Percentiles rank a stretch among this genome's conserved stretches.
phyloP scores from a whole-genome alignment of 1,140 invertebrate species.

The Drosophila azteca region DNA sequence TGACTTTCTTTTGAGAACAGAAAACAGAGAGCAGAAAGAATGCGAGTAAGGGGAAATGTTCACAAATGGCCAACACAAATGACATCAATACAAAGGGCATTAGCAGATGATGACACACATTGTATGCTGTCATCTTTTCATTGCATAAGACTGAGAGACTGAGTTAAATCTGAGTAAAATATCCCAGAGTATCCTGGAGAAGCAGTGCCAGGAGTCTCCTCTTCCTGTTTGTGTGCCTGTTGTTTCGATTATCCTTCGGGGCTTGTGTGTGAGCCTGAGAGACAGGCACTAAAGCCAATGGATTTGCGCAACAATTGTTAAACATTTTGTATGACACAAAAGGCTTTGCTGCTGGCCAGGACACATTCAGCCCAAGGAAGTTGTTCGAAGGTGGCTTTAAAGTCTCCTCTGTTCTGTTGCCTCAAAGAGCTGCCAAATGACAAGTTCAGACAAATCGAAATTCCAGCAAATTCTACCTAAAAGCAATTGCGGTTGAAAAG shows the following conservation, averaged over 20 bases:
- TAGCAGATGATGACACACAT: constrained; percentile 23
- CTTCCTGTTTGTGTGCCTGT: neutral
- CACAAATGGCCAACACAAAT: constrained; percentile 46
- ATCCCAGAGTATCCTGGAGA: neutral
- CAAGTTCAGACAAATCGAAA: constrained; percentile 13
- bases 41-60: constrained; percentile 3
- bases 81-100: constrained; percentile 40
- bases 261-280: constrained; percentile 1
- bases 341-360: neutral
- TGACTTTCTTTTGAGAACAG: constrained; percentile 22
- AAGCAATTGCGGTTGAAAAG: constrained; percentile 56
- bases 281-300: constrained; percentile 28
- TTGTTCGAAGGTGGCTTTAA: neutral
- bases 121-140: constrained; percentile 22
- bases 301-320: constrained; percentile 67
- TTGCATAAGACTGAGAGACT: constrained; percentile 33
- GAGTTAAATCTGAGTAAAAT: constrained; percentile 26
- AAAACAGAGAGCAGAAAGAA: constrained; percentile 9
- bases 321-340: constrained; percentile 8
- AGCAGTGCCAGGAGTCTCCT: neutral
- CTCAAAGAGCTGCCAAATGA: neutral
- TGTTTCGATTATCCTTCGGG: constrained; percentile 35
- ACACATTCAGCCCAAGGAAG: neutral
- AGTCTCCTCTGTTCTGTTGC: neutral
- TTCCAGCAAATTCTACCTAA: constrained; percentile 32